Base-by-base conservation (phyloP, 2,113 vertebrate genomes). In the Myrmophylax atrothorax region DNA sequence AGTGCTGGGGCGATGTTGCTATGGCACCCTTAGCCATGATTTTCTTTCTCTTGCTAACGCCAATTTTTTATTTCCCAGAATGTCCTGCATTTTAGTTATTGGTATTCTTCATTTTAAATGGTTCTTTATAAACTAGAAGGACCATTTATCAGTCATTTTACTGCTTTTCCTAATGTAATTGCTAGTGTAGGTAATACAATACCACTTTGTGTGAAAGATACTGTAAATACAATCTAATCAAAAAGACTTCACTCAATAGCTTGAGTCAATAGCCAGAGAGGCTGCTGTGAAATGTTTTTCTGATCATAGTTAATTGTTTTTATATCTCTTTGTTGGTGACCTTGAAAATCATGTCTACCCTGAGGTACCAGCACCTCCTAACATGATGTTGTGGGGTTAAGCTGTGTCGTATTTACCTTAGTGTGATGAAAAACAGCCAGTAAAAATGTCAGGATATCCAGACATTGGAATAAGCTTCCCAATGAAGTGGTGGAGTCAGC, bases 1-100 rank as follows among this genome's bases (percentile, higher is more conserved):
- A 87, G 70, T 92, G 78, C 94, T 95, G 92, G 64, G 77, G 94
- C 87, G 87, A 94, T 96, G 96, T 96, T 98, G 92, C 91, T 98
- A 93, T 97, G 94, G 96, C 86, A 97, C 94, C 97, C 94, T 76
- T 94, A 84, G 44, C 82, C 68, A 72, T 59, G 93, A 96, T 95
- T 76, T 95, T 96, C 59, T 78, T 62, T 68, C 79, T 88, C 46
- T 77, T 81, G 66, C 68, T 95, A 74, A 62, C 95, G 89, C 80
- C 78, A 93, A 74, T 94, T 66, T 47, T 90, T 72, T 44, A n/a
- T 49, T 13, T 33, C 59, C 33, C 23, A 69, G 33, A 56, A 78
- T 23, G 63, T 84, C 86, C 83, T 80, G 35, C 47, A 33, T 93
- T 91, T 92, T 60, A 63, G 38, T 89, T 94, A 25, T 18, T 80